Evolutionary conservation across 1,140 invertebrate genomes (phyloP), one percentile per base, ranked within the genome.

Genomic region (Hyphantria cunea): DNA sequence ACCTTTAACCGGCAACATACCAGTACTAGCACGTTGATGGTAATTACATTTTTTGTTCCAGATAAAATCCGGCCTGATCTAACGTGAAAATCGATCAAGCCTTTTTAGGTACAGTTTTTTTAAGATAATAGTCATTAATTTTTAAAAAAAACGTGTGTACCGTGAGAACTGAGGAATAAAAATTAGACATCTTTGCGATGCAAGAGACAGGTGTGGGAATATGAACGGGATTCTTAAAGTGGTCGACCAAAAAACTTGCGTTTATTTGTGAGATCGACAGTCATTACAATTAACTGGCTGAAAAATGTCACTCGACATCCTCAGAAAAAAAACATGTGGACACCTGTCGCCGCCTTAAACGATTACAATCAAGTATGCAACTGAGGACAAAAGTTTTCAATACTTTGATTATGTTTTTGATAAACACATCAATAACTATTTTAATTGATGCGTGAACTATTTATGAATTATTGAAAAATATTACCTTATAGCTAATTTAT

Each of bases 231-330:
- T 84, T 80, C 78, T 71, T 71, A 41, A 53, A 70, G 66, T 66
- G 34, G 72, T 76, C 41, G 67, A 48, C 81, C 76, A 81, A 85
- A 85, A 85, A 87, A 87, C 78, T 74, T 73, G 64, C 74, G 74
- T 78, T 80, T 82, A 74, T 70, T 69, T 70, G 72, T 56, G 58
- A 71, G 72, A 78, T 53, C 59, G 25, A 56, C 74, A 61, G 63
- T 72, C 70, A 62, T 66, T 53, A 78, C 77, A 84, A 81, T 84
- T 83, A 88, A 80, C 82, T 73, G 75, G 73, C 74, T 82, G 74
- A 77, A 86, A 86, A 85, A 86, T 88, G 83, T 85, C 81, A 73
- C 73, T 69, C 78, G 62, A 69, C 78, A 79, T 85, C 76, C 73
- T 78, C 65, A 52, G 60, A 69, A 72, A 75, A 76, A 76, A 74